Evolutionary conservation across 2,113 vertebrate genomes (phyloP), one percentile per base, ranked within the genome.

Genomic region (Cephalopterus ornatus): DNA sequence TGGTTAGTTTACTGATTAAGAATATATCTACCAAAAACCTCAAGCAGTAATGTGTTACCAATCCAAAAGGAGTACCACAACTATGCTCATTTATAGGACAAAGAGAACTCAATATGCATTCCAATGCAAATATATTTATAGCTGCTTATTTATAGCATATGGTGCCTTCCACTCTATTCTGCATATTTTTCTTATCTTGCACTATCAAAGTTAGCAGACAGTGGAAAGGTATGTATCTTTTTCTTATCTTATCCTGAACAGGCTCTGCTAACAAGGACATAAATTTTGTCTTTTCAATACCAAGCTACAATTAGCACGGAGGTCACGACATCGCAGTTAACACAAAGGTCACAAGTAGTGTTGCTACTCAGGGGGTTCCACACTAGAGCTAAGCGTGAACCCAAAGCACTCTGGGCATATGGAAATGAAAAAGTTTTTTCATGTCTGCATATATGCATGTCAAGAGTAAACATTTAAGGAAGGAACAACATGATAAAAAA

Each of bases 181-280:
- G 50, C 1, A 0, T 39, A 24, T 85, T 93, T 92, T 80, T 73
- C 83, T 80, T 90, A 88, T 83, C 75, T 67, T 74, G 46, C 11
- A 42, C n/a, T 91, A 88, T 96, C 85, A 59, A 93, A 80, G 28
- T 80, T 46, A 93, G 55, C 92, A 91, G 91, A 80, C 39, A 86
- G 42, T 53, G 83, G 50, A 88, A 66, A 93, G 50, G 75, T 74
- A 92, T 73, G 55, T 39, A 70, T 80, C 88, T 83, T 80, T 92
- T 58, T 65, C 79, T 88, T 94, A 95, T 84, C 93, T 91, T 95
- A 92, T 63, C 88, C 94, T 84, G 55, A 86, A 50, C 75, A 84
- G 83, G 59, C 80, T 93, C 92, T 35, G 42, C 72, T 92, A 92
- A 88, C n/a, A 75, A 86, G 83, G 75, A 77, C 72, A 90, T 80